Base-by-base conservation (phyloP, 2,797 vertebrate species). In the Takifugu rubripes region DNA sequence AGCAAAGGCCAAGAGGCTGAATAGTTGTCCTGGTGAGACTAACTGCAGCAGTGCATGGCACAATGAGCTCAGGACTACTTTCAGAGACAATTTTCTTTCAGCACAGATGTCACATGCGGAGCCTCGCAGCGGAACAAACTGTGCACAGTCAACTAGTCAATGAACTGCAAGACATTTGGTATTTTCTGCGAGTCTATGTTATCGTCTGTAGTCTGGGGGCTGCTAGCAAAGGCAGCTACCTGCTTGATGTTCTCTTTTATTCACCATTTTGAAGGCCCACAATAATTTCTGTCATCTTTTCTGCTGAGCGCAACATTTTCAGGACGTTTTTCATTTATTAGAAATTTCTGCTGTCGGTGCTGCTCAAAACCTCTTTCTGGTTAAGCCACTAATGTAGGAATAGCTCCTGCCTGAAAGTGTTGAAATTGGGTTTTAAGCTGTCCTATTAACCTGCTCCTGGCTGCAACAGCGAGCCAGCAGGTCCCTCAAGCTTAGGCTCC, bases 1-100 rank as follows among this genome's bases (percentile, higher is more conserved):
- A 58, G 68, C 59, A 74, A 75, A 70, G 73, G 62, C 74, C 62
- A 36, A 54, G 50, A 9, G 31, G 69, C 49, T 77, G 72, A 84
- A 75, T 76, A 54, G 77, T 61, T 42, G 66, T 70, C 77, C 58
- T 29, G 59, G 66, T 61, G 74, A 78, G 72, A 60, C 25, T 12
- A 52, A 53, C 64, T 44, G 64, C 63, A 60, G 61, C 68, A 67
- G 59, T 47, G 62, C 49, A 47, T 61, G 64, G 55, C 54, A 58
- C 59, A 24, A 21, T 3, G 12, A 45, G 59, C 54, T 42, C 15
- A 0, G 36, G 29, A 42, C 7, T 29, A 55, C 59, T 60, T 71
- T 72, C 49, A 62, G 45, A 53, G 47, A 53, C 36, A 11, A 45
- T 52, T 65, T 66, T 66, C 56, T 31, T 72, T 64, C 66, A 53